Evolutionary conservation across 2,797 vertebrate species (phyloP).

Genomic region (Neosilurus mollespiculum): DNA sequence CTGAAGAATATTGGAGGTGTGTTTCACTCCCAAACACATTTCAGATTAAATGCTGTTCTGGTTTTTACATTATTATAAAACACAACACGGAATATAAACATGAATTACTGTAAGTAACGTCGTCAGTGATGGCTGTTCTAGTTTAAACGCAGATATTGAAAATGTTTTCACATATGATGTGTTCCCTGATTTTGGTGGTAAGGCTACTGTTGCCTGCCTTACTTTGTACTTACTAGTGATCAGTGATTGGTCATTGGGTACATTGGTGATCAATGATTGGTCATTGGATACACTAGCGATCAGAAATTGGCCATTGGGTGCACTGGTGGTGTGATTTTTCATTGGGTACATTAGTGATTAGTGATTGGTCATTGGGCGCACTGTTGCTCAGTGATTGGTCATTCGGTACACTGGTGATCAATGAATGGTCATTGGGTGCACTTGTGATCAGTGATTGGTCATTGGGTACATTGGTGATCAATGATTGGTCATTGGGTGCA

Average conservation of each 20-base stretch:
- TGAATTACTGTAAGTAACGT: neutral
- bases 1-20: slow-evolving; percentile 72
- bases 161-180: too few relatives aligned
- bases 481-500: too few relatives aligned
- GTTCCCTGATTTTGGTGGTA: neutral
- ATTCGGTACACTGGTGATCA: neutral
- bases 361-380: too few relatives aligned
- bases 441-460: neutral
- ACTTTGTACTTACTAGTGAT: too few relatives aligned
- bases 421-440: neutral
- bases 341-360: too few relatives aligned
- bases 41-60: neutral
- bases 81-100: neutral
- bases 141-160: neutral
- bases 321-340: too few relatives aligned
- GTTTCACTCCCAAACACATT: slow-evolving; percentile 6
- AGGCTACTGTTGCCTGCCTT: neutral
- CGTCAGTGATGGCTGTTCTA: neutral
- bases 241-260: too few relatives aligned
- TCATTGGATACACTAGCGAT: too few relatives aligned
- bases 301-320: too few relatives aligned
- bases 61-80: neutral
- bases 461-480: neutral
- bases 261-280: too few relatives aligned
- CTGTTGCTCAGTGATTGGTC: too few relatives aligned